These are phyloP conservation scores for Sebastes flavidus DNA, from an alignment of 2,797 vertebrate genomes.

Conservation along the genomic window DNA sequence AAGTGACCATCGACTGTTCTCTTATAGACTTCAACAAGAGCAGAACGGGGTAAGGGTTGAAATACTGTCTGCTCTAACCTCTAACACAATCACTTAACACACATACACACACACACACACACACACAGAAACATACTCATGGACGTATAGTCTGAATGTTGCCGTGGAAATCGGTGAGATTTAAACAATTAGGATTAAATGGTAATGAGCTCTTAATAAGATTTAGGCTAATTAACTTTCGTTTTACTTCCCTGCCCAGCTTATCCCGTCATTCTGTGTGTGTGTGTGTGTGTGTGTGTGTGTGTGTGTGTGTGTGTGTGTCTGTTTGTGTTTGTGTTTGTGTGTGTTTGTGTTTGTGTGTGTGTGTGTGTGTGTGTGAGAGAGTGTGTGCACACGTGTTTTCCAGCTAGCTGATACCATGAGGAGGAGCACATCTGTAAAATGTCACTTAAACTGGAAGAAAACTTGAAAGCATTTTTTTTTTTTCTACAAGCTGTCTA, in stretches of 20 bases:
- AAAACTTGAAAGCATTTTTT: background rate
- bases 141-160: background rate
- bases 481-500: background rate
- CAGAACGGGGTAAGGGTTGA: constrained; percentile 62
- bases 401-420: background rate
- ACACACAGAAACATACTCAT: background rate
- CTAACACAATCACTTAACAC: constrained; percentile 51
- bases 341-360: background rate
- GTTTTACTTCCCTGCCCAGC: constrained; percentile 9
- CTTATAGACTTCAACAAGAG: constrained; percentile 56
- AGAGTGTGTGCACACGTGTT: background rate
- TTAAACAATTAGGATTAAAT: constrained; percentile 26
- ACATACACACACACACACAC: constrained; percentile 14
- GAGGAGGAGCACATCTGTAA: background rate
- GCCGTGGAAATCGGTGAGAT: constrained; percentile 10
- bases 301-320: background rate
- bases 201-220: constrained; percentile 23
- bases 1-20: constrained; percentile 46
- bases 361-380: background rate
- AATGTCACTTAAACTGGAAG: background rate
- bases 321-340: background rate
- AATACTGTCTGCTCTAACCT: constrained; percentile 35
- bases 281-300: background rate
- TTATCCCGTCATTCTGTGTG: constrained; percentile 5
- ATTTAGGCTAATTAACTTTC: constrained; percentile 38